Conservation (phyloP, 2,113 vertebrate genomes). For the Aleadryas rufinucha region DNA sequence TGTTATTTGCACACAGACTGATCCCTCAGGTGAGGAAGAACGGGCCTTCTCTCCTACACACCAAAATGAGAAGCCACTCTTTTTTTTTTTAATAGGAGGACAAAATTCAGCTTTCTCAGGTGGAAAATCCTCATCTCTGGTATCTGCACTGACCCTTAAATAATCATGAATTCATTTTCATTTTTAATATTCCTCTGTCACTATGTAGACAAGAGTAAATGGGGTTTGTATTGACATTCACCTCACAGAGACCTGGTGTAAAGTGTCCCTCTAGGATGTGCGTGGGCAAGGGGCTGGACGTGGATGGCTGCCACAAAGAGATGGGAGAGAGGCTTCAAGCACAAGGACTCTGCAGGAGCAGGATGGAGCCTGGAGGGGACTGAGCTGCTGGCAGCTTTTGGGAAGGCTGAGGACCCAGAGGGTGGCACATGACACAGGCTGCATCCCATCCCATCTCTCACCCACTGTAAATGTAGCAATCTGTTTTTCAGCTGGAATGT, state of each 20-base stretch:
- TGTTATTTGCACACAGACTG: background rate
- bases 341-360: background rate
- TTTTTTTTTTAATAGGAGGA: background rate
- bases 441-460: fast-evolving
- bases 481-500: background rate
- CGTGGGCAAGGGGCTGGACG: background rate
- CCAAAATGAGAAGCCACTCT: background rate
- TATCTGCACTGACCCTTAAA: background rate
- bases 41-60: fast-evolving
- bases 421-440: background rate
- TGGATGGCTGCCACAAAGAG: background rate
- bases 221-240: background rate
- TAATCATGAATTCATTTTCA: fast-evolving
- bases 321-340: background rate
- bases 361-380: background rate
- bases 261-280: background rate
- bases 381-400: fast-evolving
- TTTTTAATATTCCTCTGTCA: background rate
- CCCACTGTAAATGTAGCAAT: background rate
- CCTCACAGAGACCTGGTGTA: background rate
- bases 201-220: background rate
- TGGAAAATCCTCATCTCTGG: background rate
- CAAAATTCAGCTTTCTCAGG: background rate
- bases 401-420: fast-evolving
- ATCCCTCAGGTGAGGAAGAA: background rate